phyloP scores from a whole-genome alignment of 2,888 invertebrate species.

The Drosophila recens region DNA sequence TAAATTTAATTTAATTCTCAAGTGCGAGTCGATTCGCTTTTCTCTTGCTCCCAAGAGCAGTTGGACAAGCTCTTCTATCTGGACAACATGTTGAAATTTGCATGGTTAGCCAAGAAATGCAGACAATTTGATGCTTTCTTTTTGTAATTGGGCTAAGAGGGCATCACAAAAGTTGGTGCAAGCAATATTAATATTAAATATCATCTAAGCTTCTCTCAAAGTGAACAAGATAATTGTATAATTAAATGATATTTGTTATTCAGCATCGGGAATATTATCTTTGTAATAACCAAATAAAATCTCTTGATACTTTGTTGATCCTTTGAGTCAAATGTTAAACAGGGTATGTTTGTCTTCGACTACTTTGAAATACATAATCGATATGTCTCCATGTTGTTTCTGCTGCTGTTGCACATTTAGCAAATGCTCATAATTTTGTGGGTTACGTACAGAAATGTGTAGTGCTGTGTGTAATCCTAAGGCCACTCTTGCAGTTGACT shows the following conservation, averaged over 20 bases:
- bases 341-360: background rate
- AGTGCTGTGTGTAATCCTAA: background rate
- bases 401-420: constrained; percentile 22
- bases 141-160: background rate
- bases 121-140: background rate
- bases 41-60: background rate
- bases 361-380: background rate
- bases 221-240: background rate
- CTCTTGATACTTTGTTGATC: too few species aligned
- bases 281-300: too few species aligned
- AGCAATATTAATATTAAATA: too few species aligned
- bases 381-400: background rate
- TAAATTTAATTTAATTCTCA: background rate
- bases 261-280: too few species aligned
- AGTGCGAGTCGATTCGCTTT: background rate
- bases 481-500: constrained; percentile 48
- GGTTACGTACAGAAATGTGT: background rate
- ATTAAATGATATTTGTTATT: background rate
- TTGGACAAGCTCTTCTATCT: constrained; percentile 1
- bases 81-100: constrained; percentile 19
- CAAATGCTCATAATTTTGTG: constrained; percentile 41
- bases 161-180: background rate
- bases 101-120: constrained; percentile 1
- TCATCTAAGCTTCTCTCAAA: too few species aligned
- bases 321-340: background rate